These are phyloP conservation scores for Oedothorax gibbosus DNA, from an alignment of 1,140 invertebrate genomes.

Conservation along the genomic window DNA sequence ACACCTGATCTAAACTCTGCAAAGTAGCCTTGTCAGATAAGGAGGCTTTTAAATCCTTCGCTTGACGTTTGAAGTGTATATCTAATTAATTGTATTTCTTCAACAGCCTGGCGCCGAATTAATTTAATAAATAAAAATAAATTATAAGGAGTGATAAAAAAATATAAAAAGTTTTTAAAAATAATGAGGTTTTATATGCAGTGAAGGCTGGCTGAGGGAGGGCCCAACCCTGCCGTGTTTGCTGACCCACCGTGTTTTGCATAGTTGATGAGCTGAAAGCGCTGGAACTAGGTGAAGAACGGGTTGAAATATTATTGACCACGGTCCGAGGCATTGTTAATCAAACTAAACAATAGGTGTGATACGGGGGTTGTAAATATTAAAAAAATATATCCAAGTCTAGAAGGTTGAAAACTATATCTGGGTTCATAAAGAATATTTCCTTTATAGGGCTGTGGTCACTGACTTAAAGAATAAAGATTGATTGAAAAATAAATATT, in stretches of 20 bases:
- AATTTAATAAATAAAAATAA: constrained; percentile 7
- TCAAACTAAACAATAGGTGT: too few relatives aligned
- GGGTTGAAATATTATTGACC: too few relatives aligned
- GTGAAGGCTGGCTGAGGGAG: constrained; percentile 11
- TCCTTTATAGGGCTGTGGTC: too few relatives aligned
- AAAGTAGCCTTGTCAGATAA: constrained; percentile 4
- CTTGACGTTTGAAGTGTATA: constrained; percentile 23
- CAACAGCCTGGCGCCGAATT: neutral
- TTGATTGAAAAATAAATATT: too few relatives aligned
- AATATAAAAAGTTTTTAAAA: constrained; percentile 12
- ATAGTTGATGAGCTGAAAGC: constrained; percentile 23
- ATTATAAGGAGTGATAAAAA: constrained; percentile 13
- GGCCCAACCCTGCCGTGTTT: constrained; percentile 13
- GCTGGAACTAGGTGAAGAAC: too few relatives aligned
- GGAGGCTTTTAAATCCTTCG: neutral
- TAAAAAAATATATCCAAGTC: too few relatives aligned
- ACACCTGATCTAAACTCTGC: neutral
- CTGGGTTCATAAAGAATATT: too few relatives aligned
- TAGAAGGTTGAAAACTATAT: too few relatives aligned
- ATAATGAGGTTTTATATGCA: constrained; percentile 50
- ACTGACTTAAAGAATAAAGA: too few relatives aligned
- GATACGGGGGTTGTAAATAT: too few relatives aligned
- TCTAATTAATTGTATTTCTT: constrained; percentile 33
- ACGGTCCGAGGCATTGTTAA: too few relatives aligned
- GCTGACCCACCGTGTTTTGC: constrained; percentile 43